Evolutionary conservation across 2,113 vertebrate species (phyloP).

Genomic region (Lamprologus ornatipinnis): DNA sequence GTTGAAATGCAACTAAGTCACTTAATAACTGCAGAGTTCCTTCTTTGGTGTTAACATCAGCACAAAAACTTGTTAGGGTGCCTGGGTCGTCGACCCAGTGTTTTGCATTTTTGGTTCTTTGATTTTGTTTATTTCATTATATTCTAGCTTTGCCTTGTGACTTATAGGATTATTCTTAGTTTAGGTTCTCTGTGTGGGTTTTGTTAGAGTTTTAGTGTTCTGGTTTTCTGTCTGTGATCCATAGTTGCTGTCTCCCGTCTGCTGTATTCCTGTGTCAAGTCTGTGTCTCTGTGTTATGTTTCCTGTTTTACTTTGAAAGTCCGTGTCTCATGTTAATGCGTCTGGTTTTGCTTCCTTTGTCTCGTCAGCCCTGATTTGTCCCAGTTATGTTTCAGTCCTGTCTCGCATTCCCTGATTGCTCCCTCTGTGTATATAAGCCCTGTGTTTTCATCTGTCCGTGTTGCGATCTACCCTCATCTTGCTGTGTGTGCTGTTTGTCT

Average conservation of each 20-base stretch:
- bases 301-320: not conserved
- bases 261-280: not conserved
- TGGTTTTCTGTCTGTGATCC: not conserved
- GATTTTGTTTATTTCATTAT: not conserved
- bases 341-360: not conserved
- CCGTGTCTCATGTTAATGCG: not conserved
- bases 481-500: not conserved
- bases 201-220: not conserved
- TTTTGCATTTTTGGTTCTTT: not conserved
- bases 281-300: not conserved
- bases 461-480: accelerated
- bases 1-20: not conserved
- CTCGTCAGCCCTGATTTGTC: not conserved
- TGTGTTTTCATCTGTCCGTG: not conserved
- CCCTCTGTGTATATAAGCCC: not conserved
- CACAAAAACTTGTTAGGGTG: not conserved
- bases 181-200: not conserved
- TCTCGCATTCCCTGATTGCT: not conserved
- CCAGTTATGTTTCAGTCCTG: not conserved
- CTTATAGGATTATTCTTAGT: not conserved
- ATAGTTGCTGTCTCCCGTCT: not conserved
- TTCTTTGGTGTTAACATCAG: not conserved
- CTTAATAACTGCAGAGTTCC: not conserved
- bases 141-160: not conserved
- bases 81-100: not conserved